Base-by-base conservation (phyloP, 1,140 invertebrate genomes). In the Sitodiplosis mosellana region DNA sequence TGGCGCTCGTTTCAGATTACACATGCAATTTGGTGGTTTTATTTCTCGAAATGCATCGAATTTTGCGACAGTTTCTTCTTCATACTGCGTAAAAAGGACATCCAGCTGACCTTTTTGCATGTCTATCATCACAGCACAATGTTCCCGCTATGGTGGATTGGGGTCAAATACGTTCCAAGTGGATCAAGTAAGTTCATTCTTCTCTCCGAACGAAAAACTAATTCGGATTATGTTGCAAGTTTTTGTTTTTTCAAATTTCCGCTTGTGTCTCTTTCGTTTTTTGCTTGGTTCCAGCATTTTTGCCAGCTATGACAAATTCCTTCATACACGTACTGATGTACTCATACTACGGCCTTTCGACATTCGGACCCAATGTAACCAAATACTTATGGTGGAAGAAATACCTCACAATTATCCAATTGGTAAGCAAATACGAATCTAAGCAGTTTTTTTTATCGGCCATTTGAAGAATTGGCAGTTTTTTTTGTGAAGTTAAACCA, bases 21-120 rank as follows among this genome's bases (percentile, higher is more conserved):
- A 0, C 74, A 82, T 56, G 88, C 89, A 1, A 76, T 96, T 15
- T 97, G 90, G 90, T 94, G 88, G 87, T 97, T 94, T 61, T 95
- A 92, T 62, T 81, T 93, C 58, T 93, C 91, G 21, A 96, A 96
- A 67, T 72, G 89, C 19, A 63, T 96, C 19, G 92, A 97, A 65
- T 90, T 97, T 63, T 77, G 83, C 53, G 92, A 96, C 63, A 95
- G 91, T 0, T 75, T 86, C 53, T 92, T 92, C 71, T 88, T 92
- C 54, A 89, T 92, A 48, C 59, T 92, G 27, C 72, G 87, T 33
- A 90, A 91, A 61, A 92, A 92, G 57, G 77, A 82, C 49, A 80
- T 79, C 51, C 87, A 92, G 63, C 64, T 93, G 46, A 87, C 83
- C 11, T 92, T 92, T 65, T 70, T 93, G 3, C 88, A 93, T 53